Evolutionary conservation across 2,113 vertebrate genomes (phyloP).

Genomic region (Monarcha castaneiventris): DNA sequence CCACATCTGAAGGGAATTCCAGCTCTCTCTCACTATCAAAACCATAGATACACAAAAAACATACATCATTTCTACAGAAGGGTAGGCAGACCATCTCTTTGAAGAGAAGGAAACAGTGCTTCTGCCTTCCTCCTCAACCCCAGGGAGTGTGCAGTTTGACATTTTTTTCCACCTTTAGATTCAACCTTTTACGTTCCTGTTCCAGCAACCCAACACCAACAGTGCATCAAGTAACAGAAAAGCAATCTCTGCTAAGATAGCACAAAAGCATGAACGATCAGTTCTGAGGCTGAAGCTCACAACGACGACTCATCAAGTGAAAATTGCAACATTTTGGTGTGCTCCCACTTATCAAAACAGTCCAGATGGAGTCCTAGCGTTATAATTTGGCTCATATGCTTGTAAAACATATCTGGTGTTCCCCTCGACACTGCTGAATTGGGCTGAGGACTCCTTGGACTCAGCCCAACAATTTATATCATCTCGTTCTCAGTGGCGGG

Average conservation of each 20-base stretch:
- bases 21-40: background rate
- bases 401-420: background rate
- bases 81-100: background rate
- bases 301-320: background rate
- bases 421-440: background rate
- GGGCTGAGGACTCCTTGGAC: background rate
- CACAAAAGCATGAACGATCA: background rate
- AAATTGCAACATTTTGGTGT: background rate
- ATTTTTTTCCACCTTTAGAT: background rate
- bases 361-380: background rate
- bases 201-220: background rate
- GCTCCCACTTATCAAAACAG: slow-evolving; percentile 25
- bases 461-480: background rate
- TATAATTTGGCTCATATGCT: background rate
- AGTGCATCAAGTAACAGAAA: background rate
- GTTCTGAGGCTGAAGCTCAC: background rate
- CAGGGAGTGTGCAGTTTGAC: no score
- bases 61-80: background rate
- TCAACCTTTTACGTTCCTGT: background rate
- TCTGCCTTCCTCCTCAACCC: background rate
- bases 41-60: background rate
- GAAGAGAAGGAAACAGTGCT: background rate
- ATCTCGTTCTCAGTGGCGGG: background rate
- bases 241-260: background rate
- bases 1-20: background rate